Conservation (phyloP, 2,888 invertebrate species). For the Caradrina kadenii region DNA sequence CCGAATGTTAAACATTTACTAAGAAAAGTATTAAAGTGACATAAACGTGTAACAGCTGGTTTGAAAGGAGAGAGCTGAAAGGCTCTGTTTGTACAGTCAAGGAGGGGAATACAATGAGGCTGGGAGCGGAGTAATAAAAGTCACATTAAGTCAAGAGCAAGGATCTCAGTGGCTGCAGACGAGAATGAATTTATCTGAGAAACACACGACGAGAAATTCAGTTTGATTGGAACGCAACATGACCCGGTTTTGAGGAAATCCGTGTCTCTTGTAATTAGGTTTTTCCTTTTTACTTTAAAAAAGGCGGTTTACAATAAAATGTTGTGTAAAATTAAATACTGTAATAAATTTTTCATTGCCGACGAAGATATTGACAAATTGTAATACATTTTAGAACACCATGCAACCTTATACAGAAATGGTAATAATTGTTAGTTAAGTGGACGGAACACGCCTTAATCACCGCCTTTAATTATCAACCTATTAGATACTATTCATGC, state of each 20-base stretch:
- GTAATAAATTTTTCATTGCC: slow-evolving; percentile 20
- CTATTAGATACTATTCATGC: slow-evolving; percentile 76
- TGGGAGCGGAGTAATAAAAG: slow-evolving; percentile 86
- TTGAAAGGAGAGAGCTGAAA: slow-evolving; percentile 68
- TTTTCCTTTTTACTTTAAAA: neutral
- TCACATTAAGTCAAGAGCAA: slow-evolving; percentile 87
- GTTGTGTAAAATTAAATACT: slow-evolving; percentile 31
- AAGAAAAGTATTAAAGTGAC: slow-evolving; percentile 66
- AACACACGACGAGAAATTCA: slow-evolving; percentile 49
- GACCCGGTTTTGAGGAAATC: slow-evolving; percentile 5
- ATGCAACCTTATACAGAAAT: slow-evolving; percentile 51
- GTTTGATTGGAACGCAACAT: slow-evolving; percentile 36
- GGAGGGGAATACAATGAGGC: slow-evolving; percentile 78
- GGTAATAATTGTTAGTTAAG: slow-evolving; percentile 61
- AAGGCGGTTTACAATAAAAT: slow-evolving; percentile 6
- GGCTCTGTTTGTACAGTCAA: slow-evolving; percentile 70
- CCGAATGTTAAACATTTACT: slow-evolving; percentile 49
- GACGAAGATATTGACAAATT: slow-evolving; percentile 41
- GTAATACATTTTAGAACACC: slow-evolving; percentile 51
- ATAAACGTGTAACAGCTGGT: slow-evolving; percentile 65
- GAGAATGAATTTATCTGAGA: slow-evolving; percentile 77
- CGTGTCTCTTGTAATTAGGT: slow-evolving; percentile 2
- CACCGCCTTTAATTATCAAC: slow-evolving; percentile 77
- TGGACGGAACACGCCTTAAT: slow-evolving; percentile 70
- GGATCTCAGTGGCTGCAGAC: slow-evolving; percentile 71